Base-by-base conservation (phyloP, 2,888 invertebrate genomes). In the Drosophila longiperda region DNA sequence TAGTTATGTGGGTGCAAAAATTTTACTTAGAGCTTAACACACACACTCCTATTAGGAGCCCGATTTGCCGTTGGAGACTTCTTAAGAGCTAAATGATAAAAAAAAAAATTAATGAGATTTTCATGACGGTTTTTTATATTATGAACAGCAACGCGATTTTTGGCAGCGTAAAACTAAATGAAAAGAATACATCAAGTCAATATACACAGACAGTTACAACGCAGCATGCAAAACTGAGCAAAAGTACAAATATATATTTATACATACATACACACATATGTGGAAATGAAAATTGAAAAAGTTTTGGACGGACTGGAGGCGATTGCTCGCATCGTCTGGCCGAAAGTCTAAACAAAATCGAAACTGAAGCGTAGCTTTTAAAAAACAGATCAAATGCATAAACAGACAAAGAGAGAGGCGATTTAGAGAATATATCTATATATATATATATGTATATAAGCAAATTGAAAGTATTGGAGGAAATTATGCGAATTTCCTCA, bases 181-280 rank as follows among this genome's bases (percentile, higher is more conserved):
- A 29, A 57, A 64, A 65, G 48, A 70, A 66, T 53, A 67, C 49
- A 61, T 63, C 55, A 74, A 62, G 65, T 75, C 67, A 82, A 86
- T 45, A 59, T 83, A 83, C 72, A 87, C 73, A 87, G 72, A 87
- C 81, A 80, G 68, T 73, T 72, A 87, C 87, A 85, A 79, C 85
- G 89, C 82, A 87, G 87, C 83, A 83, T 83, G 83, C 83, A 83
- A 78, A 86, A 83, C 89, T 78, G 82, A 75, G 84, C 83, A 75
- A 82, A 79, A 70, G 60, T 78, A 80, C 50, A 79, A 76, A 59
- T 63, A 70, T 50, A 45, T 60, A 57, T 54, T 38, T 54, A 53
- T 61, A 69, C 45, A 71, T 40, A 59, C 48, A 58, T 69, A 59
- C 48, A 48, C 15, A 57, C 38, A 71, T 73, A 72, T 73, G 38